Conservation (phyloP, 2,113 vertebrate species). For the Panthera uncia region DNA sequence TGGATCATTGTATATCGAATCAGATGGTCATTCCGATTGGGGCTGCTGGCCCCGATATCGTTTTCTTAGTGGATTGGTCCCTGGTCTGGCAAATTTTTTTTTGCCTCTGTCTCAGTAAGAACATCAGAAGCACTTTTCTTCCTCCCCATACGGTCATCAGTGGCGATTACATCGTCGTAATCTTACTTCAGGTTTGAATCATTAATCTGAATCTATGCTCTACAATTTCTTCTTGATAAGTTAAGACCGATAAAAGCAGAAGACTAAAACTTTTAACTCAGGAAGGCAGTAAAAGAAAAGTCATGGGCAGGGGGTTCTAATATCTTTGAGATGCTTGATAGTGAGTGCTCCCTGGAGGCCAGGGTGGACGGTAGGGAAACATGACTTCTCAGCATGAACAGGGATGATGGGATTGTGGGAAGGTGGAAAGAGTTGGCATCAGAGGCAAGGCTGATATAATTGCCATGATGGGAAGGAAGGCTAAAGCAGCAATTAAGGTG, state of each 20-base stretch:
- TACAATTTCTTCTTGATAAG: constrained; percentile 39
- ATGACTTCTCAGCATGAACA: not conserved
- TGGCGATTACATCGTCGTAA: not conserved
- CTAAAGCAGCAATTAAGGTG: not conserved
- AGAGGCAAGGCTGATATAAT: not conserved
- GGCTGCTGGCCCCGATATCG: not conserved
- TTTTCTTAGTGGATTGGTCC: not conserved
- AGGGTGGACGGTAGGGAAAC: not conserved
- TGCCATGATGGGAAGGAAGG: not conserved
- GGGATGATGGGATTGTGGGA: not conserved
- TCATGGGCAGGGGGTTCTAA: not conserved
- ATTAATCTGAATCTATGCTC: constrained; percentile 48
- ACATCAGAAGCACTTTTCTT: constrained; percentile 48
- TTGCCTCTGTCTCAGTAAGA: constrained; percentile 62
- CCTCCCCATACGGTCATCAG: constrained; percentile 22
- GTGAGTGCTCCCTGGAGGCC: not conserved
- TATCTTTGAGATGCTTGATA: not conserved
- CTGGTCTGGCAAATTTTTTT: constrained; percentile 48
- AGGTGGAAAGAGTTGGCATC: not conserved
- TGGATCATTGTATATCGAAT: not conserved
- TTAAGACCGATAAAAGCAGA: not conserved
- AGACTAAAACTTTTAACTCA: not conserved
- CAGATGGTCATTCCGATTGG: not conserved
- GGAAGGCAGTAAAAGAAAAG: not conserved
- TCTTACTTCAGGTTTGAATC: constrained; percentile 30